Percentiles rank a stretch among this genome's conserved stretches.
These are phyloP conservation scores for Ailuropoda melanoleuca DNA, from an alignment of 2,113 vertebrate species.

Conservation along the genomic window DNA sequence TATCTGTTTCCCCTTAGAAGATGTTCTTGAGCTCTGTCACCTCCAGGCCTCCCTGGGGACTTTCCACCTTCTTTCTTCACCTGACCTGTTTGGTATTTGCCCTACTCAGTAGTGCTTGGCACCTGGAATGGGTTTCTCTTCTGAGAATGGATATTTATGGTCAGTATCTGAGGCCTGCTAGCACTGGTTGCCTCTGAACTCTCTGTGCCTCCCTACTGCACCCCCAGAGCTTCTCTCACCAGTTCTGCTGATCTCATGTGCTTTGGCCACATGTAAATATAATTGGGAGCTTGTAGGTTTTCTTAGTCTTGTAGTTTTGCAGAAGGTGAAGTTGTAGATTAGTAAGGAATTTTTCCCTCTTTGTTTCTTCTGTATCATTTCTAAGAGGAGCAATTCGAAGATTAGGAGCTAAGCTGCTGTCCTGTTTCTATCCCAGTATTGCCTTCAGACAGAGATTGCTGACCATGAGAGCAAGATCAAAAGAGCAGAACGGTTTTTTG, in stretches of 20 bases:
- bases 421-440: not conserved
- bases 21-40: not conserved
- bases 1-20: not conserved
- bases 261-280: not conserved
- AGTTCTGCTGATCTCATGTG: not conserved
- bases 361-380: not conserved
- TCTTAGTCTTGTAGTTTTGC: not conserved
- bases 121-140: not conserved
- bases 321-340: not conserved
- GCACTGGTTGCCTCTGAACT: not conserved
- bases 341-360: not conserved
- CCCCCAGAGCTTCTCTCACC: not conserved
- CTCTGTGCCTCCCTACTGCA: not conserved
- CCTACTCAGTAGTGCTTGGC: not conserved
- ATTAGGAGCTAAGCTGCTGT: not conserved
- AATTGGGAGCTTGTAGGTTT: not conserved
- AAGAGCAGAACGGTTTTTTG: not conserved
- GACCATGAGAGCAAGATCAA: not conserved
- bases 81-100: not conserved
- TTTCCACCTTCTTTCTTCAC: not conserved
- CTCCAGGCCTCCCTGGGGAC: not conserved
- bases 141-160: not conserved
- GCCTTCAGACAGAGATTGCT: not conserved
- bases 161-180: not conserved
- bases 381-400: not conserved